phyloP scores from a whole-genome alignment of 92 coral and sea anemone genomes.

The Epizoanthus stellaris region DNA sequence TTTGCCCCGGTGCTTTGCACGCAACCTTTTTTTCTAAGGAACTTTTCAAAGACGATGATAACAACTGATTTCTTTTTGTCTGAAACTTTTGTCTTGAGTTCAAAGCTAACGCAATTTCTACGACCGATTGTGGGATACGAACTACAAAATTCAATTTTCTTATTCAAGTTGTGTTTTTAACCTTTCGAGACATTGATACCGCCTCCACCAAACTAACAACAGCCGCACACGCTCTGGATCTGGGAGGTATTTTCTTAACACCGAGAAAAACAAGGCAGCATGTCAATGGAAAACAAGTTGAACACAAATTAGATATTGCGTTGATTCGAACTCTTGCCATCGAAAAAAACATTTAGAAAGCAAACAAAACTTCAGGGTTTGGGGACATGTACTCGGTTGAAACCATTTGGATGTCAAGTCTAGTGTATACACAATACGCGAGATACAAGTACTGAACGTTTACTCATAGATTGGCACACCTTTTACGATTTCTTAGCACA shows the following conservation, averaged over 20 bases:
- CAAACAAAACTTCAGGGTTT: not conserved
- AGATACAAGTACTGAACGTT: too few relatives aligned
- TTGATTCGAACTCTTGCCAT: not conserved
- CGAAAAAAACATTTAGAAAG: not conserved
- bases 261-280: not conserved
- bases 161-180: slow-evolving; percentile 8
- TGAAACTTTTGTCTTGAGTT: not conserved
- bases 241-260: slow-evolving; percentile 1
- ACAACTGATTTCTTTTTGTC: not conserved
- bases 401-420: too few relatives aligned
- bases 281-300: not conserved
- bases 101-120: too few relatives aligned
- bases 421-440: too few relatives aligned
- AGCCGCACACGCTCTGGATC: slow-evolving; percentile 13
- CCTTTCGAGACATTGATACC: slow-evolving; percentile 17
- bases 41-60: not conserved
- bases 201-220: slow-evolving; percentile 27
- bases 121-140: too few relatives aligned
- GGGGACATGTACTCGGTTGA: not conserved
- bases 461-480: too few relatives aligned
- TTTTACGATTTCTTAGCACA: too few relatives aligned
- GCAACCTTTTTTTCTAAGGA: slow-evolving; percentile 8
- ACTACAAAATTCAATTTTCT: not conserved
- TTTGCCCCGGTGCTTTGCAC: slow-evolving; percentile 29
- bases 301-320: not conserved